Evolutionary conservation across 23 tunicate genomes (phyloP), one percentile per base, ranked within the genome.

Genomic region (Corella eumyota): DNA sequence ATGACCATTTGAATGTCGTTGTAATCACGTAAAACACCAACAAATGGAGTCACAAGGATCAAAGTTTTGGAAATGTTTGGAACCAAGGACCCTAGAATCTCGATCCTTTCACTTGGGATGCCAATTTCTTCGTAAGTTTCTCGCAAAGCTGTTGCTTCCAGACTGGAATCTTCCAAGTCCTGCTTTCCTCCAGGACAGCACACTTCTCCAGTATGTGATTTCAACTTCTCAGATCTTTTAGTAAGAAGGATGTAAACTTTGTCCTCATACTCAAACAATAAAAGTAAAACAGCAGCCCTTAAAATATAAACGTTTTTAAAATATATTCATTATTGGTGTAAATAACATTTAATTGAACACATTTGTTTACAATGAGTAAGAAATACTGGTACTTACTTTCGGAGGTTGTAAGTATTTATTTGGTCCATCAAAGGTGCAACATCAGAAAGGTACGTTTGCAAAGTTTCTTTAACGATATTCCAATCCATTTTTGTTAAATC

Each of bases 101-200:
- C 17, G 0, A 77, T 52, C 61, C 61, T 30, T 6, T 45, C 27
- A 32, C 56, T 22, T 2, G 37, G 44, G 0, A 77, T 36, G 4
- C 85, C 85, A 30, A 77, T 69, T 48, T 77, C 85, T 59, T 77
- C 85, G 19, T 68, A 40, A 0, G 85, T 37, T 68, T 77, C 85
- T 13, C 85, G 58, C 11, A 68, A 29, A 4, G 85, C 85, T 13
- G 85, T 59, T 21, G 68, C 57, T 6, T 29, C 6, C 25, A 58
- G 15, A 26, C 6, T 13, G 17, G n/a, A 34, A 25, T 77, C 85
- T 26, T 4, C 36, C 28, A 50, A 54, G 50, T 77, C 85, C 22
- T 19, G 49, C 40, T 77, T 77, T 4, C 85, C 85, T 33, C 85
- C 85, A 2, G 85, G 85, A 28, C 68, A 60, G n/a, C 72, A 67